phyloP scores from a whole-genome alignment of 1,140 invertebrate species.

The Cherax destructor region DNA sequence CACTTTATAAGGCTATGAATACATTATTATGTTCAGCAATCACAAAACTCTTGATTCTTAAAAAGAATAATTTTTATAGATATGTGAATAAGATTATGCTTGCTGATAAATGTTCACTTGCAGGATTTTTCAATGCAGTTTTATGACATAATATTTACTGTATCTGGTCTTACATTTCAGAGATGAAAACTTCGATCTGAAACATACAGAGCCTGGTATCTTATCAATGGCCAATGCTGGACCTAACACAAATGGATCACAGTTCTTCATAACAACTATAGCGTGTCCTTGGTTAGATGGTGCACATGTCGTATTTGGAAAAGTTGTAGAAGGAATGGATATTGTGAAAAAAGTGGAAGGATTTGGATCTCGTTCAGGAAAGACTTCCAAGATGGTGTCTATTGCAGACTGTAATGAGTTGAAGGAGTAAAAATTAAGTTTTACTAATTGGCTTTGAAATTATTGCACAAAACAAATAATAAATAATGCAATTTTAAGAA shows the following conservation, averaged over 20 bases:
- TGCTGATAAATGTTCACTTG: too few species aligned
- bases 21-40: too few species aligned
- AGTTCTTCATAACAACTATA: constrained; percentile 97
- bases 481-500: too few species aligned
- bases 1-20: too few species aligned
- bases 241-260: constrained; percentile 96
- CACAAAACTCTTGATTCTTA: too few species aligned
- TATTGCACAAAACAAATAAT: not conserved
- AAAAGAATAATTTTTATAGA: too few species aligned
- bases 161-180: constrained; percentile 70
- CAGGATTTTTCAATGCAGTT: too few species aligned
- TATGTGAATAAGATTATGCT: too few species aligned
- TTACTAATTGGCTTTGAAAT: not conserved
- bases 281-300: constrained; percentile 95
- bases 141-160: too few species aligned
- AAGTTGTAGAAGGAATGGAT: constrained; percentile 96
- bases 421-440: constrained; percentile 38
- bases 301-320: constrained; percentile 97
- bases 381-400: constrained; percentile 29
- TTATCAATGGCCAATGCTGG: constrained; percentile 98
- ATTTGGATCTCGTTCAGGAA: constrained; percentile 50
- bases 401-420: constrained; percentile 58
- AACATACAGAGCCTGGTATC: constrained; percentile 93
- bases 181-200: constrained; percentile 97
- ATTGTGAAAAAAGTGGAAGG: constrained; percentile 76